phyloP scores from a whole-genome alignment of 2,797 vertebrate genomes.

The Sebastes flavidus region DNA sequence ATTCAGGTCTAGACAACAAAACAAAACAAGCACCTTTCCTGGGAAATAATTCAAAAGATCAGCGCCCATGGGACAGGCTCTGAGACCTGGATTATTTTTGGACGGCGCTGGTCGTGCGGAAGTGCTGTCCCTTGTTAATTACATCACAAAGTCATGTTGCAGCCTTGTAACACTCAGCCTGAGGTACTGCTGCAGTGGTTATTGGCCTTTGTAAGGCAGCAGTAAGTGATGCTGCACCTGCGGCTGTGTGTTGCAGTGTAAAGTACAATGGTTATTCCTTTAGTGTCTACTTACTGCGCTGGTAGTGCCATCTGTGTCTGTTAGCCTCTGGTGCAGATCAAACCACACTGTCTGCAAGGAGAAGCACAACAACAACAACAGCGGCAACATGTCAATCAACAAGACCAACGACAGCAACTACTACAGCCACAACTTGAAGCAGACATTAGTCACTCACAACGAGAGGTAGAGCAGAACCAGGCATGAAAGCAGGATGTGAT shows the following conservation, averaged over 20 bases:
- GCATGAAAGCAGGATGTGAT: background rate
- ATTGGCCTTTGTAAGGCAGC: conserved; percentile 10
- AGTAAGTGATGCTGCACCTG: conserved; percentile 11
- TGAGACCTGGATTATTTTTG: conserved; percentile 6
- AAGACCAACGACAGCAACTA: conserved; percentile 51
- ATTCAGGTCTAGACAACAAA: conserved; percentile 41
- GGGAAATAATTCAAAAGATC: conserved; percentile 32
- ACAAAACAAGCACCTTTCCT: conserved; percentile 33
- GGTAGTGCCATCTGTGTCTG: conserved; percentile 89
- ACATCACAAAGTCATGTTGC: background rate
- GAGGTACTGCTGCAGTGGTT: background rate
- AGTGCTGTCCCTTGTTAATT: conserved; percentile 8
- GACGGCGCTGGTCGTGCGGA: background rate
- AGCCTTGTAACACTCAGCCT: background rate
- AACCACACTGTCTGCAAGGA: conserved; percentile 93
- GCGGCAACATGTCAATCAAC: conserved; percentile 73
- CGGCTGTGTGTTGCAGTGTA: conserved; percentile 21
- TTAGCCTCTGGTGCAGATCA: conserved; percentile 96
- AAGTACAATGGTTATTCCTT: conserved; percentile 12
- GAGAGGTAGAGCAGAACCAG: background rate
- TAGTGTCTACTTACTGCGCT: conserved; percentile 87
- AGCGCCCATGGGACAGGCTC: background rate
- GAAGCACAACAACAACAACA: conserved; percentile 80
- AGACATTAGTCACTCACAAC: conserved; percentile 27
- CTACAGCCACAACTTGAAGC: conserved; percentile 39